These are phyloP conservation scores for Epizoanthus stellaris DNA, from an alignment of 92 coral and sea anemone genomes.

Conservation along the genomic window DNA sequence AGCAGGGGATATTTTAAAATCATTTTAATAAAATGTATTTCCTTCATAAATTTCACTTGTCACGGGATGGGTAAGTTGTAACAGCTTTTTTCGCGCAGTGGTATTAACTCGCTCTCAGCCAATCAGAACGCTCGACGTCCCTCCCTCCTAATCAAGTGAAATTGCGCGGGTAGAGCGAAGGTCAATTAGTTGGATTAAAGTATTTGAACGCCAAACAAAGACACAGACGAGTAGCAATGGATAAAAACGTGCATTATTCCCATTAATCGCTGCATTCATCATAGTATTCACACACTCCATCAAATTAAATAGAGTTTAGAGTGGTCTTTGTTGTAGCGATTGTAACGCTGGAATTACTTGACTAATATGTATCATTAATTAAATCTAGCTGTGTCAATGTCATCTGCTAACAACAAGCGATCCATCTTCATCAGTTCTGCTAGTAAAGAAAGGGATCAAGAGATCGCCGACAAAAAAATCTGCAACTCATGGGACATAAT, in stretches of 20 bases:
- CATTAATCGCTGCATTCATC: conserved; percentile 7
- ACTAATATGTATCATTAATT: neutral
- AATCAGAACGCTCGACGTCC: neutral
- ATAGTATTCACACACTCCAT: conserved; percentile 2
- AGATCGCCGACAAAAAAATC: neutral
- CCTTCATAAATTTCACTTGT: conserved; percentile 49
- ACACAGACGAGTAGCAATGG: neutral
- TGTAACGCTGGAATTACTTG: neutral
- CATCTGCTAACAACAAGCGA: conserved; percentile 7
- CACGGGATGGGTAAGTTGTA: conserved; percentile 16
- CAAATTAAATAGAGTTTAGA: conserved; percentile 25
- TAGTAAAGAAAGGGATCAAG: neutral
- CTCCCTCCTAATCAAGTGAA: conserved; percentile 42
- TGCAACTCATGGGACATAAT: neutral
- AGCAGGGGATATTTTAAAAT: conserved; percentile 76
- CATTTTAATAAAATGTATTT: conserved; percentile 60
- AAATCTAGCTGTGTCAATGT: conserved; percentile 43
- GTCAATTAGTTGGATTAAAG: conserved; percentile 33
- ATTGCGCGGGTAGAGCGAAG: conserved; percentile 11
- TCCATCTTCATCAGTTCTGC: conserved; percentile 24
- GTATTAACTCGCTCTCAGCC: neutral
- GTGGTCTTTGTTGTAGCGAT: neutral
- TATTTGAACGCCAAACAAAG: conserved; percentile 19
- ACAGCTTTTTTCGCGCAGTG: conserved; percentile 7
- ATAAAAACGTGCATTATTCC: conserved; percentile 6